Evolutionary conservation across 2,797 vertebrate genomes (phyloP).

Genomic region (Gobio occitaniae): DNA sequence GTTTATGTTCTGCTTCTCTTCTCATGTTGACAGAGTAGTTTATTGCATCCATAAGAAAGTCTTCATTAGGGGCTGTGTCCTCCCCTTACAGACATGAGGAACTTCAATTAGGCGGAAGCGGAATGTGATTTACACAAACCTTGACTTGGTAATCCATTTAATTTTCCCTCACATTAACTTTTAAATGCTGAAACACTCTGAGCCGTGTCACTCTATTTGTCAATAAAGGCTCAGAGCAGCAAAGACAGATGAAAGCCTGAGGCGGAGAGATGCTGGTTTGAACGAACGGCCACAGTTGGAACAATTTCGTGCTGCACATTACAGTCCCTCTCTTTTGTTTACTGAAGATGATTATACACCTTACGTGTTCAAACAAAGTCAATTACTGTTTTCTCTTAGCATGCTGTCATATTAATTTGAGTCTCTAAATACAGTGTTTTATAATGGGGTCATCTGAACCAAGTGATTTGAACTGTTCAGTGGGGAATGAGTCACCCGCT

Average conservation of each 20-base stretch:
- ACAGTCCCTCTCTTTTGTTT: constrained; percentile 59
- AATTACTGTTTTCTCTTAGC: constrained; percentile 32
- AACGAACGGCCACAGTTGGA: constrained; percentile 65
- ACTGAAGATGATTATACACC: constrained; percentile 4
- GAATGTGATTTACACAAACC: constrained; percentile 64
- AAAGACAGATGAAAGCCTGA: constrained; percentile 69
- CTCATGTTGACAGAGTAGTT: constrained; percentile 58
- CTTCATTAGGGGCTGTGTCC: constrained; percentile 63
- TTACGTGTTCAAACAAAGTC: constrained; percentile 30
- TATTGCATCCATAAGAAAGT: constrained; percentile 58
- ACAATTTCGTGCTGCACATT: constrained; percentile 55
- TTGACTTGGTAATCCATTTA: constrained; percentile 67
- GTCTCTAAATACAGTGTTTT: constrained; percentile 31
- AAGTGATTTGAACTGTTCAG: constrained; percentile 19
- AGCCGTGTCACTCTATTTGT: constrained; percentile 67
- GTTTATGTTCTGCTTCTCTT: constrained; percentile 60
- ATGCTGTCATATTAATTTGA: constrained; percentile 40
- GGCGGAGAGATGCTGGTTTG: constrained; percentile 60
- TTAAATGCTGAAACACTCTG: constrained; percentile 68
- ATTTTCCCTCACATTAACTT: constrained; percentile 67
- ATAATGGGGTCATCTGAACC: constrained; percentile 27
- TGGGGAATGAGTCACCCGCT: constrained; percentile 16
- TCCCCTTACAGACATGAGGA: constrained; percentile 62
- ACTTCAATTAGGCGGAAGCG: constrained; percentile 66
- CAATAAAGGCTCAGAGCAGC: constrained; percentile 64